Percentiles rank a stretch among this genome's conserved stretches.
These are phyloP conservation scores for Gymnoscopelus braueri DNA, from an alignment of 2,797 vertebrate species.

Conservation along the genomic window DNA sequence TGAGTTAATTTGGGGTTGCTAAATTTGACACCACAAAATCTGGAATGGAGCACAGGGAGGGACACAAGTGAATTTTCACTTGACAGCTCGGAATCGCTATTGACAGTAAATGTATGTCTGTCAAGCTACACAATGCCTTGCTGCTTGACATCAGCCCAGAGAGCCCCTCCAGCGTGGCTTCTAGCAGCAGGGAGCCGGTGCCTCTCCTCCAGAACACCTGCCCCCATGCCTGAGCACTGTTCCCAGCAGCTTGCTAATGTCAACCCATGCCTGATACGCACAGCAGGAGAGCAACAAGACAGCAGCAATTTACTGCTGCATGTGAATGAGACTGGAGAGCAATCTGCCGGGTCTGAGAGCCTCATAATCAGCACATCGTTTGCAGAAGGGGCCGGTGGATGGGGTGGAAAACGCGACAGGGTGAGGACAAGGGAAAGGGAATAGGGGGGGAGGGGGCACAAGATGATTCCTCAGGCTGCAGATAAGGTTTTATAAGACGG, in stretches of 20 bases:
- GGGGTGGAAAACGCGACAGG: slow-evolving; percentile 38
- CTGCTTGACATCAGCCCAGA: slow-evolving; percentile 52
- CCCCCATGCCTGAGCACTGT: slow-evolving; percentile 57
- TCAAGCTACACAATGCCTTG: slow-evolving; percentile 52
- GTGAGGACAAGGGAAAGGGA: slow-evolving; percentile 51
- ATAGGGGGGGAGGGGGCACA: slow-evolving; percentile 47
- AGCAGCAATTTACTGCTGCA: slow-evolving; percentile 80
- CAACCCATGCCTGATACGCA: slow-evolving; percentile 72
- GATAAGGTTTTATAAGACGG: slow-evolving; percentile 34
- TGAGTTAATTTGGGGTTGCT: no score
- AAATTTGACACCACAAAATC: no score
- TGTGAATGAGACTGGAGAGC: slow-evolving; percentile 78
- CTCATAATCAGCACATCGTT: slow-evolving; percentile 84
- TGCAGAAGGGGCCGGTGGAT: slow-evolving; percentile 57
- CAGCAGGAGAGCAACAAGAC: slow-evolving; percentile 70
- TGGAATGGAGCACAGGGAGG: not conserved
- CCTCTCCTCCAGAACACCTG: slow-evolving; percentile 60
- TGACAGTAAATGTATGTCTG: slow-evolving; percentile 38
- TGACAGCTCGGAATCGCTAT: slow-evolving; percentile 11
- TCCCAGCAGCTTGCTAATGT: slow-evolving; percentile 81
- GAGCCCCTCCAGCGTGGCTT: slow-evolving; percentile 39
- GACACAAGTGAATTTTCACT: not conserved
- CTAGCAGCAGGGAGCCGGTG: slow-evolving; percentile 57
- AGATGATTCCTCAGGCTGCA: slow-evolving; percentile 52
- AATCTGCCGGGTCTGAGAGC: slow-evolving; percentile 77